Conservation (phyloP, 1,140 invertebrate species). For the Heliconius nattereri region DNA sequence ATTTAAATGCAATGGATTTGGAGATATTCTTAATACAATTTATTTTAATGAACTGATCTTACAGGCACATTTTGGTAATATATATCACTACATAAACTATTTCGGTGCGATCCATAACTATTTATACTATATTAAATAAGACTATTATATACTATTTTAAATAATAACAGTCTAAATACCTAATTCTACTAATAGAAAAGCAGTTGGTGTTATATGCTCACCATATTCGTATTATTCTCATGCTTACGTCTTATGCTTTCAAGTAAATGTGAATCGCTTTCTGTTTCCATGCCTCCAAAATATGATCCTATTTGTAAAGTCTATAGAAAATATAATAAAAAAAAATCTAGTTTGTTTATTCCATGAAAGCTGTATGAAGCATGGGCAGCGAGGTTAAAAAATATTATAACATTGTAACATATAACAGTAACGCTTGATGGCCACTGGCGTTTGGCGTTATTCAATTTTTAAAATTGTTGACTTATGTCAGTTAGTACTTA, state of each 20-base stretch:
- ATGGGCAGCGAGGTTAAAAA: not conserved
- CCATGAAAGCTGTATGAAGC: not conserved
- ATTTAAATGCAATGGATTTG: too few relatives aligned
- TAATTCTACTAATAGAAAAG: too few relatives aligned
- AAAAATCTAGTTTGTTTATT: not conserved
- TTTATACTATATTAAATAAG: too few relatives aligned
- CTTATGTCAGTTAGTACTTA: not conserved
- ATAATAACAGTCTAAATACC: too few relatives aligned
- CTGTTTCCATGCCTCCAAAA: conserved; percentile 21
- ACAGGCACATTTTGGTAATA: too few relatives aligned
- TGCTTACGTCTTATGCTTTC: conserved; percentile 47
- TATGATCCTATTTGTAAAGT: not conserved
- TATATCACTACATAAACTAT: too few relatives aligned
- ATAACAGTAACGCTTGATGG: conserved; percentile 8
- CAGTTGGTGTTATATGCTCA: conserved; percentile 27
- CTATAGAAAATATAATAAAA: not conserved
- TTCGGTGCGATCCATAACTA: too few relatives aligned
- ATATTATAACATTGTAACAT: not conserved
- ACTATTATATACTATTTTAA: too few relatives aligned
- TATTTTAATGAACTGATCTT: too few relatives aligned
- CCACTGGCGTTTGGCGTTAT: not conserved
- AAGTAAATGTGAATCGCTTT: conserved; percentile 27
- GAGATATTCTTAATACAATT: too few relatives aligned
- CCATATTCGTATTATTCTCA: conserved; percentile 49
- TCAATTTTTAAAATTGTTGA: not conserved